phyloP scores from a whole-genome alignment of 2,797 vertebrate species.

The Trematomus bernacchii region DNA sequence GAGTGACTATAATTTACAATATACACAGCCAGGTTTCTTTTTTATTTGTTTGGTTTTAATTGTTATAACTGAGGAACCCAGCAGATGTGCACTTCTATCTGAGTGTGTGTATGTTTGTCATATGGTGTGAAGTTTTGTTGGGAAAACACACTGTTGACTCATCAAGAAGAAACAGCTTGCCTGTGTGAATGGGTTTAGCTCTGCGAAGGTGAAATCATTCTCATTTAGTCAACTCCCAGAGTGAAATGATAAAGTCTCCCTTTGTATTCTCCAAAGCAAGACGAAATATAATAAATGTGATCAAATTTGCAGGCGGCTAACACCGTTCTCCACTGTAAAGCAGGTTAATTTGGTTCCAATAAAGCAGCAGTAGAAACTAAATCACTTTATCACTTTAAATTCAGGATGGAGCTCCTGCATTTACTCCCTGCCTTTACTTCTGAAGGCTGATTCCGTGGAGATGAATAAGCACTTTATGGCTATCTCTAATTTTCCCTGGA shows the following conservation, averaged over 20 bases:
- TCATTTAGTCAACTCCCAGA: constrained; percentile 20
- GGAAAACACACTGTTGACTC: constrained; percentile 46
- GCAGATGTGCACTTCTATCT: constrained; percentile 1
- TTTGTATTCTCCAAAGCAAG: constrained; percentile 8
- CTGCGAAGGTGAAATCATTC: neutral
- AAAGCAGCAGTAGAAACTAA: constrained; percentile 56
- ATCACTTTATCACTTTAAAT: constrained; percentile 57
- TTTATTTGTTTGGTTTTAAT: constrained; percentile 19
- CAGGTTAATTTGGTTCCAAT: constrained; percentile 68
- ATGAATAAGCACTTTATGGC: constrained; percentile 68
- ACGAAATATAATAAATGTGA: constrained; percentile 51
- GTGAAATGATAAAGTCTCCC: constrained; percentile 9
- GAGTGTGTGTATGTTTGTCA: constrained; percentile 16
- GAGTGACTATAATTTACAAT: constrained; percentile 11
- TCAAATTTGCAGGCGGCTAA: constrained; percentile 61
- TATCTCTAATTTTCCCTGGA: constrained; percentile 67
- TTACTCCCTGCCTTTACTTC: constrained; percentile 34
- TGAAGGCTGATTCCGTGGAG: constrained; percentile 59
- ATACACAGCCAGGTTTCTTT: constrained; percentile 14
- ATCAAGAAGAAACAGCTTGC: constrained; percentile 35
- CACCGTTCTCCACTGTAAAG: constrained; percentile 56
- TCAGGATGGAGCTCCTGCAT: constrained; percentile 41
- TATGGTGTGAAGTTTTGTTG: constrained; percentile 17
- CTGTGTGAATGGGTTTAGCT: constrained; percentile 12
- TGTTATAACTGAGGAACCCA: constrained; percentile 7